phyloP scores from a whole-genome alignment of 2,113 vertebrate species.

The Myiozetetes cayanensis region DNA sequence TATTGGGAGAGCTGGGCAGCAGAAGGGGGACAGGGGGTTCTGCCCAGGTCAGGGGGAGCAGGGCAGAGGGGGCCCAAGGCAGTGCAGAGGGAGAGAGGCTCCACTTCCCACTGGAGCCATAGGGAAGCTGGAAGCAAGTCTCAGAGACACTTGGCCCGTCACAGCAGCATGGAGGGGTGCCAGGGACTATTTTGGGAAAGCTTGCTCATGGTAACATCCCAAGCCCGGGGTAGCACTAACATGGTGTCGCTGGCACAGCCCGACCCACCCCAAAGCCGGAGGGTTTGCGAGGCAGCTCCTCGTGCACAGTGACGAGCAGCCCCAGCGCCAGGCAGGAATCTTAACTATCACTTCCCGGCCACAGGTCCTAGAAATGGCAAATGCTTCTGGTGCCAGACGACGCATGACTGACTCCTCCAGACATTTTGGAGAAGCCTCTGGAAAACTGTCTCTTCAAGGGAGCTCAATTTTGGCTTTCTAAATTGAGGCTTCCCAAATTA shows the following conservation, averaged over 20 bases:
- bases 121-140: neutral
- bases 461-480: constrained; percentile 31
- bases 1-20: neutral
- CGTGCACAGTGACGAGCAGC: rapidly evolving
- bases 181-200: constrained; percentile 6
- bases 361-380: neutral
- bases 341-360: neutral
- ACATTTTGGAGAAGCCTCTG: constrained; percentile 26
- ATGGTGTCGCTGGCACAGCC: rapidly evolving
- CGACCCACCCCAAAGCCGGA: rapidly evolving
- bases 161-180: neutral
- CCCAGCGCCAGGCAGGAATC: neutral
- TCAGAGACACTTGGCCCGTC: neutral
- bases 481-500: neutral
- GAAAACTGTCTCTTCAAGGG: constrained; percentile 20
- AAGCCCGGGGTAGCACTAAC: rapidly evolving
- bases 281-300: neutral
- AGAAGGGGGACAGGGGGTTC: neutral
- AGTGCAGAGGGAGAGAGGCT: neutral
- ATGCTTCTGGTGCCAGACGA: neutral
- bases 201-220: rapidly evolving
- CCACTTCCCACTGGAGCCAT: neutral
- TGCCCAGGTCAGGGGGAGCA: rapidly evolving
- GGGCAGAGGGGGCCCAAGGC: no score
- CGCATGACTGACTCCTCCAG: neutral